Conservation (phyloP, 1,140 invertebrate species). For the Calephelis virginiensis region DNA sequence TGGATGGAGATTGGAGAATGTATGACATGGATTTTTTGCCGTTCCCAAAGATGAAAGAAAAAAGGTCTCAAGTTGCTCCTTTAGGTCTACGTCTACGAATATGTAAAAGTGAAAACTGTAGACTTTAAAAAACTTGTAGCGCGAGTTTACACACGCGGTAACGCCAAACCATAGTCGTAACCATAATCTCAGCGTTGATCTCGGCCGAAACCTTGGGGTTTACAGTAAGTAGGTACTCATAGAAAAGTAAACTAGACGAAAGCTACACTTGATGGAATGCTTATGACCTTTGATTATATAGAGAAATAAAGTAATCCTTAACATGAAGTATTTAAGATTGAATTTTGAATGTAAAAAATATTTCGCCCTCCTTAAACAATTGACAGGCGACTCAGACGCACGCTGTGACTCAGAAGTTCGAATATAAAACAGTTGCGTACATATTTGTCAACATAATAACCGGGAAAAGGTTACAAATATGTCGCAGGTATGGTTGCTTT, state of each 20-base stretch:
- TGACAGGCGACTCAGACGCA: conserved; percentile 17
- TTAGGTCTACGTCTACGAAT: too few species aligned
- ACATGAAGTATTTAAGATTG: fast-evolving
- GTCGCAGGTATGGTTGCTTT: not conserved
- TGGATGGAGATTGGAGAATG: too few species aligned
- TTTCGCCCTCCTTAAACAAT: conserved; percentile 18
- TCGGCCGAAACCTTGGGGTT: too few species aligned
- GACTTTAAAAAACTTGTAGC: too few species aligned
- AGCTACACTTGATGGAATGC: conserved; percentile 8
- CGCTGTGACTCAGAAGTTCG: conserved; percentile 35
- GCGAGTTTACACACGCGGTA: too few species aligned
- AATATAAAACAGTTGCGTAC: conserved; percentile 48
- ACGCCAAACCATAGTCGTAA: too few species aligned
- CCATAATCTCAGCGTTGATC: too few species aligned
- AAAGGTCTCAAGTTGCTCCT: too few species aligned
- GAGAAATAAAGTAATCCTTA: not conserved
- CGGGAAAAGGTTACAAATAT: conserved; percentile 15
- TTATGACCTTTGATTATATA: not conserved
- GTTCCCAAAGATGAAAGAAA: too few species aligned
- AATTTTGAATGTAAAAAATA: not conserved
- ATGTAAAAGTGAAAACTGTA: too few species aligned
- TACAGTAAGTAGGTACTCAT: not conserved
- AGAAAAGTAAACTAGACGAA: conserved; percentile 12
- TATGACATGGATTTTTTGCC: too few species aligned
- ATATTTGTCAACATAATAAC: conserved; percentile 28